Conservation (phyloP, 2,797 vertebrate genomes). For the Alcedo quadribrachys region DNA sequence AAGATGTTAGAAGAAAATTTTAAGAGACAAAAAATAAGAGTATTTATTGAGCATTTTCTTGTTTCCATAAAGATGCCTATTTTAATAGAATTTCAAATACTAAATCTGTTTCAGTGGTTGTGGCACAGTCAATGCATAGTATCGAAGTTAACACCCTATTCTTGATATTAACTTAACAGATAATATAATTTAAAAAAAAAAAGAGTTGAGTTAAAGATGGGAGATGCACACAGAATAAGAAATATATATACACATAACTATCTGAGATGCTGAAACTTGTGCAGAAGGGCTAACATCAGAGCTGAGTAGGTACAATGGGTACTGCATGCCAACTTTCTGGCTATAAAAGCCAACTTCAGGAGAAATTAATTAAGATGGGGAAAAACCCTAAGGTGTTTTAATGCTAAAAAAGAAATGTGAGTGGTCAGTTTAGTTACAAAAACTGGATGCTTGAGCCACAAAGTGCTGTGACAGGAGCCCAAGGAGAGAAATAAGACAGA, state of each 20-base stretch:
- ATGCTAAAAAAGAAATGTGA: neutral
- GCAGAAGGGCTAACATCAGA: neutral
- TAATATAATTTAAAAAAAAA: neutral
- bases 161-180: neutral
- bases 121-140: neutral
- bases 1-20: neutral
- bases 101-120: neutral
- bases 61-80: neutral
- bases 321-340: neutral
- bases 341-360: neutral
- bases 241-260: neutral
- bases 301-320: neutral
- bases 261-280: neutral
- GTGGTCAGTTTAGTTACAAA: neutral
- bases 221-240: neutral
- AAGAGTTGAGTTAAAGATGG: neutral
- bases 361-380: neutral
- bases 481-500: neutral
- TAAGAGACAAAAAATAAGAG: neutral
- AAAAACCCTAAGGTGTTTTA: fast-evolving
- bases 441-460: neutral
- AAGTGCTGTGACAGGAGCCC: neutral
- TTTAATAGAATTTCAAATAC: neutral
- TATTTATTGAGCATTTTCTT: neutral
- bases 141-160: neutral